A percentile compares a stretch with the other conserved stretches of the same genome.
These are phyloP conservation scores for Himalopsyche kuldschensis DNA, from an alignment of 2,888 invertebrate genomes.

Conservation along the genomic window DNA sequence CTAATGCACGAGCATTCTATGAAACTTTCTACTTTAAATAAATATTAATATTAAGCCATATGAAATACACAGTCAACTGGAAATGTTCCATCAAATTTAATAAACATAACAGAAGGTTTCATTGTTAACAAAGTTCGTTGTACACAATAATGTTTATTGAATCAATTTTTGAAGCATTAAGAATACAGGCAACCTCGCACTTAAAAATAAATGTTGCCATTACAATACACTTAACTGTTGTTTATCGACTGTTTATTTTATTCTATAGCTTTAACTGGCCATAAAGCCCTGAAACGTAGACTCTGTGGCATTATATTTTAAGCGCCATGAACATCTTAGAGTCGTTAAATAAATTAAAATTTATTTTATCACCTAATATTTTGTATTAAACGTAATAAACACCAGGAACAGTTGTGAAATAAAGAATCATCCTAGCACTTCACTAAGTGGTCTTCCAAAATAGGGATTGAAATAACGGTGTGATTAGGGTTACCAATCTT, in stretches of 20 bases:
- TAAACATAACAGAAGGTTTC: too few relatives aligned
- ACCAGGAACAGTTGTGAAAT: not conserved
- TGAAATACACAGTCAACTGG: too few relatives aligned
- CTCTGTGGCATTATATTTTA: not conserved
- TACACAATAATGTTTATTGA: too few relatives aligned
- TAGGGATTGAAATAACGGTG: too few relatives aligned
- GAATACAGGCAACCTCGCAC: not conserved
- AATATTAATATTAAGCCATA: too few relatives aligned
- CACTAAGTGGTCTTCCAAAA: not conserved
- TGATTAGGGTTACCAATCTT: too few relatives aligned
- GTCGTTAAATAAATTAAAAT: not conserved
- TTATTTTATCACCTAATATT: not conserved
- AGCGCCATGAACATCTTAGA: not conserved
- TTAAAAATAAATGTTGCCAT: not conserved
- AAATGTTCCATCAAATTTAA: too few relatives aligned
- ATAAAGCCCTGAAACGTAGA: not conserved
- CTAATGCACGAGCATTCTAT: too few relatives aligned
- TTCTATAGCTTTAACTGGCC: not conserved
- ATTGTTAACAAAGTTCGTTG: too few relatives aligned
- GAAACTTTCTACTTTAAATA: too few relatives aligned
- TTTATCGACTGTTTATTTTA: not conserved
- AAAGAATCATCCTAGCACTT: not conserved
- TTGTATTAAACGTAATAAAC: not conserved
- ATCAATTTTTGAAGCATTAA: not conserved
- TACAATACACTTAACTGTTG: not conserved